phyloP scores from a whole-genome alignment of 2,888 invertebrate genomes.

The Meandrusa payeni region DNA sequence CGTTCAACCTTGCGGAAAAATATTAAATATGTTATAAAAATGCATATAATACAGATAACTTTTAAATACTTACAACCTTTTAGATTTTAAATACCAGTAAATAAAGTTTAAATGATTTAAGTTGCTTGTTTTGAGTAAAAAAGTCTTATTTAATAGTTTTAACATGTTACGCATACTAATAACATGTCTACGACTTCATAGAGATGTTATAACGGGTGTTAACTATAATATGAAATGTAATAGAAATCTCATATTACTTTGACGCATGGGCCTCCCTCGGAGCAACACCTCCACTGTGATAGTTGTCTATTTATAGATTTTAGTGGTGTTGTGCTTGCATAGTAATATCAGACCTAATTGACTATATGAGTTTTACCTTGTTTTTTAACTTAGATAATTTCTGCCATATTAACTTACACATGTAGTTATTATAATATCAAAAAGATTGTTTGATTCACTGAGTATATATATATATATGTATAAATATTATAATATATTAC shows the following conservation, averaged over 20 bases:
- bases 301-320: constrained; percentile 21
- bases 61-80: too few species aligned
- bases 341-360: too few species aligned
- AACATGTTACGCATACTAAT: constrained; percentile 6
- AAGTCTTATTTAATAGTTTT: background rate
- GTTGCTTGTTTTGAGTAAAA: background rate
- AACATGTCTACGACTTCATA: constrained; percentile 6
- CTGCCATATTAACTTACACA: too few species aligned
- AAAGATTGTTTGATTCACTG: too few species aligned
- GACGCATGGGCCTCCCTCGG: constrained; percentile 14
- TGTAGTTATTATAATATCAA: too few species aligned
- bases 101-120: too few species aligned
- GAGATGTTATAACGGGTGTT: background rate
- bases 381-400: too few species aligned
- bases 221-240: background rate
- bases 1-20: constrained; percentile 41
- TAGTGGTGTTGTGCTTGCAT: background rate
- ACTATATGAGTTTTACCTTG: too few species aligned
- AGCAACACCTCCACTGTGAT: constrained; percentile 6
- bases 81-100: too few species aligned
- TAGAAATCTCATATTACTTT: background rate
- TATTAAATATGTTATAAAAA: constrained; percentile 1
- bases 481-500: too few species aligned
- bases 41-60: too few species aligned
- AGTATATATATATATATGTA: too few species aligned